phyloP scores from a whole-genome alignment of 1,140 invertebrate genomes.

The Pantala flavescens region DNA sequence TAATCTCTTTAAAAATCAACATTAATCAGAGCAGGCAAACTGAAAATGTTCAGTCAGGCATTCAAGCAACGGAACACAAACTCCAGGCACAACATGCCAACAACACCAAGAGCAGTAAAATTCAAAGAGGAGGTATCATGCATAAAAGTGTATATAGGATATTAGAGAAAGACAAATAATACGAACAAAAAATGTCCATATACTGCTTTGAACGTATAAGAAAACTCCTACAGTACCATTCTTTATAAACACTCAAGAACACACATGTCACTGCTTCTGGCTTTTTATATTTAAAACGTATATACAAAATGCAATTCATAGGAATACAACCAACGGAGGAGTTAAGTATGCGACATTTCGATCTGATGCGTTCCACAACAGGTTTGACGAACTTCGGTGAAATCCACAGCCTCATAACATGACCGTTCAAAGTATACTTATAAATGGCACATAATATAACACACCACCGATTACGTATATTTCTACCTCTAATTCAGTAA shows the following conservation, averaged over 20 bases:
- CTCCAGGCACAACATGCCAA: slow-evolving; percentile 5
- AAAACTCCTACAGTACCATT: not conserved
- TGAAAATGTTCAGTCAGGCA: slow-evolving; percentile 2
- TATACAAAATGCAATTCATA: slow-evolving; percentile 2
- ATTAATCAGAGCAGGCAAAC: slow-evolving; percentile 1
- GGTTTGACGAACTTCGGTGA: not conserved
- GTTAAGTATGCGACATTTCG: not conserved
- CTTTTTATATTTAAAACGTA: not conserved
- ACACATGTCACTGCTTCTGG: not conserved
- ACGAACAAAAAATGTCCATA: not conserved
- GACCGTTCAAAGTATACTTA: not conserved
- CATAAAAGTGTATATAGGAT: not conserved
- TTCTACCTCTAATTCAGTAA: not conserved
- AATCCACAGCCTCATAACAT: not conserved
- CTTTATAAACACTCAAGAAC: not conserved
- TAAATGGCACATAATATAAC: not conserved
- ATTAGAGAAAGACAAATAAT: slow-evolving; percentile 1
- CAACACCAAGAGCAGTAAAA: slow-evolving; percentile 7
- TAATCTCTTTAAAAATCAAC: not conserved
- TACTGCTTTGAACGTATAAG: not conserved
- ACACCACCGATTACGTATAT: not conserved
- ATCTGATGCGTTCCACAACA: not conserved
- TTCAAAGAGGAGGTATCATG: slow-evolving; percentile 1
- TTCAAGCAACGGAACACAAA: slow-evolving; percentile 1
- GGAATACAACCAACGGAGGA: not conserved